Conservation (phyloP, 2,113 vertebrate species). For the Bubo scandiacus region DNA sequence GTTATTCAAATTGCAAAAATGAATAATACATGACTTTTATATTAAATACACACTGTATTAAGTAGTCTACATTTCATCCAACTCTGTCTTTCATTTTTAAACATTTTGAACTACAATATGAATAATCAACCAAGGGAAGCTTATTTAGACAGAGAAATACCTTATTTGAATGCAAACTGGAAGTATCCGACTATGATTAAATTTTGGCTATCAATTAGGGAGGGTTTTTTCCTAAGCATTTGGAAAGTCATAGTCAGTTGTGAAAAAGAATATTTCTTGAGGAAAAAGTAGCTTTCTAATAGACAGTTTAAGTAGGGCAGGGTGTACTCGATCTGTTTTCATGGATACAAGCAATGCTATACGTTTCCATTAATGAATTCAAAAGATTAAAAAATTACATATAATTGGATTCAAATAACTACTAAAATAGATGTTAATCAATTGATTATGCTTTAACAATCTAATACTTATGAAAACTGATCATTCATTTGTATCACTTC, state of each 20-base stretch:
- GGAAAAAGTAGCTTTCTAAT: constrained; percentile 39
- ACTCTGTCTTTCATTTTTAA: constrained; percentile 81
- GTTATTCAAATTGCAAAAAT: constrained; percentile 82
- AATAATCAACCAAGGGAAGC: constrained; percentile 77
- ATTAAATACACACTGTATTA: constrained; percentile 86
- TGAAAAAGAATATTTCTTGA: constrained; percentile 12
- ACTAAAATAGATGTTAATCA: constrained; percentile 73
- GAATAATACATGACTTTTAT: constrained; percentile 88
- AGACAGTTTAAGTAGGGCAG: constrained; percentile 63
- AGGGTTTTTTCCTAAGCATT: constrained; percentile 58
- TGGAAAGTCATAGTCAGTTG: constrained; percentile 61
- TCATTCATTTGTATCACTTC: not conserved
- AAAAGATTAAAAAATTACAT: constrained; percentile 66
- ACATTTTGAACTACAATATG: constrained; percentile 80
- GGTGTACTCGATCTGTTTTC: constrained; percentile 57
- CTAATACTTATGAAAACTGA: constrained; percentile 35
- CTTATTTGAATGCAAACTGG: constrained; percentile 76
- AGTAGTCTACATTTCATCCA: constrained; percentile 79
- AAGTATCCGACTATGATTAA: constrained; percentile 69
- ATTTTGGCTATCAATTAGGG: constrained; percentile 77
- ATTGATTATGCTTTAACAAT: constrained; percentile 68
- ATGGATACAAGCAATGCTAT: constrained; percentile 57
- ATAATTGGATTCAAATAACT: constrained; percentile 76
- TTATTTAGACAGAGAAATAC: constrained; percentile 76
- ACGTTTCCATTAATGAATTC: constrained; percentile 74